Evolutionary conservation across 2,888 invertebrate species (phyloP).

Genomic region (Pinctada fucata): DNA sequence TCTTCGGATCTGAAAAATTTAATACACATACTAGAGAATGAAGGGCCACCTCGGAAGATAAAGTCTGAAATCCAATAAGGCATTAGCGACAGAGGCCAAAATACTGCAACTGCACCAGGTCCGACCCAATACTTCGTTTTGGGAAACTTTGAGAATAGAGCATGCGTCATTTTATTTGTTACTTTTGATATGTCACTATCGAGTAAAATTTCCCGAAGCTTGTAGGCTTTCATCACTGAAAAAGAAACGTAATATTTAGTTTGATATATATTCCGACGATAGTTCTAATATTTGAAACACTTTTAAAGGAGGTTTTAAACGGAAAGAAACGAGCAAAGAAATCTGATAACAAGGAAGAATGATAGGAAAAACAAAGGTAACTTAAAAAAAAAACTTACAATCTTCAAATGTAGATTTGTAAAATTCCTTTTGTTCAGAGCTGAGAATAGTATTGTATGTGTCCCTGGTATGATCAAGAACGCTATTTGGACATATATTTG

Average conservation of each 20-base stretch:
- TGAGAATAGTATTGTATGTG: background rate
- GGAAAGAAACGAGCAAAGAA: too few relatives aligned
- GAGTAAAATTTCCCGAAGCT: background rate
- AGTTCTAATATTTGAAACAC: too few relatives aligned
- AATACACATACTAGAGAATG: background rate
- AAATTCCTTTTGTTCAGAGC: background rate
- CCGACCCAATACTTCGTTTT: background rate
- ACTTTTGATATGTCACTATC: background rate
- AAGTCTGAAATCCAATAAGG: slow-evolving; percentile 1
- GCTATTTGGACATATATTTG: background rate
- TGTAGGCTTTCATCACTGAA: too few relatives aligned
- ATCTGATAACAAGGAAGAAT: too few relatives aligned
- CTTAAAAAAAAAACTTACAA: background rate
- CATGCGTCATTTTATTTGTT: background rate
- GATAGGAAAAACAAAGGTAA: too few relatives aligned
- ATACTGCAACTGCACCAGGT: background rate
- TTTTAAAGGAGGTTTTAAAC: too few relatives aligned
- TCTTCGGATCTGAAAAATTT: too few relatives aligned
- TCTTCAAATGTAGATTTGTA: background rate
- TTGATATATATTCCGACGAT: too few relatives aligned
- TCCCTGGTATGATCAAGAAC: background rate
- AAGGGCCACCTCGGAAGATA: background rate
- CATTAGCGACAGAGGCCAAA: background rate
- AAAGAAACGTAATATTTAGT: too few relatives aligned
- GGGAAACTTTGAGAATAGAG: background rate